Evolutionary conservation across 2,113 vertebrate genomes (phyloP).

Genomic region (Lagopus muta): DNA sequence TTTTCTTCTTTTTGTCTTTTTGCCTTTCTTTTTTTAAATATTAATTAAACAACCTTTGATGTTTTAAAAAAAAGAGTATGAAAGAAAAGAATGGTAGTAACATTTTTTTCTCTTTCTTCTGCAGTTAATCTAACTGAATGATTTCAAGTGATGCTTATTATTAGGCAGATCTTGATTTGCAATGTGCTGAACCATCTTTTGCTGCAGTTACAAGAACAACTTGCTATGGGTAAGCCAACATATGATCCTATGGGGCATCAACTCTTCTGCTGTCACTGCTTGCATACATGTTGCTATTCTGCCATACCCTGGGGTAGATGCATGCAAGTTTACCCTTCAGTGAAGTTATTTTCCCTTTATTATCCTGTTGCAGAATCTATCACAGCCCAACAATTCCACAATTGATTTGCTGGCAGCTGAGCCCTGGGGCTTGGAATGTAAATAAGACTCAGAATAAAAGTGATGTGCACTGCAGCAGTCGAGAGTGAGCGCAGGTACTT

Average conservation of each 20-base stretch:
- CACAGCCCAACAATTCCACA: constrained; percentile 55
- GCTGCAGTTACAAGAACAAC: neutral
- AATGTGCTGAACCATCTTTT: neutral
- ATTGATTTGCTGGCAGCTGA: constrained; percentile 57
- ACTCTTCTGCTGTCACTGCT: neutral
- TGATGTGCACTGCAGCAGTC: constrained; percentile 41
- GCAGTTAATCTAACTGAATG: neutral
- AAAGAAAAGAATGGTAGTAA: neutral
- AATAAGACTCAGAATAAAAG: constrained; percentile 57
- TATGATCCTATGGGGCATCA: neutral
- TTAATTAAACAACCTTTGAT: neutral
- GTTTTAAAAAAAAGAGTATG: neutral
- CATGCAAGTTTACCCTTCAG: constrained; percentile 38
- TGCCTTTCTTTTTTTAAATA: neutral
- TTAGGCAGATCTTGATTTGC: neutral
- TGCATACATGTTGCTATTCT: neutral
- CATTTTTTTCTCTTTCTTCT: neutral
- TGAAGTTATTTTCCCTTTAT: constrained; percentile 56
- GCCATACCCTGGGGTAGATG: neutral
- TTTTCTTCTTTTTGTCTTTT: neutral
- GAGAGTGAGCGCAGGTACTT: constrained; percentile 42
- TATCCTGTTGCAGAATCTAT: constrained; percentile 47
- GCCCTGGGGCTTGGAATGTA: constrained; percentile 61
- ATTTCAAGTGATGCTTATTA: neutral
- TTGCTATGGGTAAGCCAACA: neutral